Base-by-base conservation (phyloP, 2,888 invertebrate species). In the Microdon myrmicae region DNA sequence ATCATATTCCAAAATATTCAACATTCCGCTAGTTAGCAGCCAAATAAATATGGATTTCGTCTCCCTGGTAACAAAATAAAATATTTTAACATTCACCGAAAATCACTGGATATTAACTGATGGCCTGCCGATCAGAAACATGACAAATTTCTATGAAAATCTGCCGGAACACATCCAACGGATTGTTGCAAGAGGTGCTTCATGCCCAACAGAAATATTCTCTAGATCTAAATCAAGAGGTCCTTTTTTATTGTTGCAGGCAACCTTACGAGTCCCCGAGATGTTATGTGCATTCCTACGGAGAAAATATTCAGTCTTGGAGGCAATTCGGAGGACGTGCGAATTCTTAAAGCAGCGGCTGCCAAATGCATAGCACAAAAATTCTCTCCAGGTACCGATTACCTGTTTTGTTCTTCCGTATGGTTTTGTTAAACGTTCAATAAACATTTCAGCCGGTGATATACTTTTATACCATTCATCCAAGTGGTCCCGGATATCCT, bases 401-500 rank as follows among this genome's bases (percentile, higher is more conserved):
- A 10, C 10, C 7, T 32, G 7, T 2, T 6, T 48, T 25, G 34
- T 8, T 2, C 8, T 13, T 32, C 4, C 4, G 4, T 7, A 17
- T 16, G 67, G 67, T 48, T 51, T 67, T 66, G 19, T 49, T 14
- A 20, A n/a, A n/a, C n/a, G n/a, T n/a, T n/a, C n/a, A n/a, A n/a
- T n/a, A n/a, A n/a, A n/a, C n/a, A 17, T 38, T 25, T n/a, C 12
- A 67, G 67, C 54, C 38, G 39, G 59, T 17, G 48, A 53, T 8
- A 41, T 56, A 9, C 31, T 67, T 6, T 34, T 54, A 16, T 43
- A 34, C 2, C 48, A 34, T 7, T 4, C 68, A 8, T 44, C 68
- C 72, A 69, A 74, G 47, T 79, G 78, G 79, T 69, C 73, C 0
- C 75, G 73, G 1, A 68, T 79, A 12, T 72, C 73, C 5, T 77